Conservation (phyloP, 2,888 invertebrate species). For the Drosophila paramelanica region DNA sequence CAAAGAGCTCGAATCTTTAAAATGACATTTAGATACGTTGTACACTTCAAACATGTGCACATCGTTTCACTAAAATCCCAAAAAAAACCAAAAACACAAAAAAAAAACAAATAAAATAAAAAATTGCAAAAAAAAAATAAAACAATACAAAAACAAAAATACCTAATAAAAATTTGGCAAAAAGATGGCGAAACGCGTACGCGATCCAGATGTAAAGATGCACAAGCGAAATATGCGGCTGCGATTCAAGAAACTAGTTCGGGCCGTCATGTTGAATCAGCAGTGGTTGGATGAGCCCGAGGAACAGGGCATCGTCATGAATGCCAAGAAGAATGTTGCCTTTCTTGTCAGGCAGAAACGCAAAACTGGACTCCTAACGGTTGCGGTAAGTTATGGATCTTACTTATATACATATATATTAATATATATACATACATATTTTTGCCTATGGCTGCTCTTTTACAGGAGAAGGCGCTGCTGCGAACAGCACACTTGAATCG, state of each 20-base stretch:
- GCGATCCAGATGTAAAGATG: conserved; percentile 8
- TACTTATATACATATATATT: neutral
- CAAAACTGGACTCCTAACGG: conserved; percentile 43
- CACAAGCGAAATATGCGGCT: conserved; percentile 19
- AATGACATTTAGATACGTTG: neutral
- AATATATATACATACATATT: neutral
- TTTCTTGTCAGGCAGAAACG: conserved; percentile 43
- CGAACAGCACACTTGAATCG: conserved; percentile 86
- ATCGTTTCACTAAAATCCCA: neutral
- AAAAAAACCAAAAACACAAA: conserved; percentile 1
- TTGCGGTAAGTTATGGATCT: conserved; percentile 25
- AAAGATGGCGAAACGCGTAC: conserved; percentile 23
- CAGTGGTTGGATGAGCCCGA: conserved; percentile 49
- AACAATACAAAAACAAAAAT: neutral
- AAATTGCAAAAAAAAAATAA: neutral
- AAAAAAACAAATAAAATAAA: conserved; percentile 4
- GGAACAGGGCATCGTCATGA: conserved; percentile 41
- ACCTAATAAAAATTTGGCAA: neutral
- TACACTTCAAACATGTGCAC: conserved; percentile 16
- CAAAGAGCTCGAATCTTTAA: conserved; percentile 4
- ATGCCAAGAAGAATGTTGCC: conserved; percentile 50
- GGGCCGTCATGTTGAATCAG: conserved; percentile 28
- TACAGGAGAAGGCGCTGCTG: conserved; percentile 88
- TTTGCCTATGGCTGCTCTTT: conserved; percentile 4
- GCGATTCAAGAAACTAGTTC: conserved; percentile 37